Percentiles rank a stretch among this genome's conserved stretches.
Conservation (phyloP, 2,797 vertebrate species). For the Bradypus variegatus region DNA sequence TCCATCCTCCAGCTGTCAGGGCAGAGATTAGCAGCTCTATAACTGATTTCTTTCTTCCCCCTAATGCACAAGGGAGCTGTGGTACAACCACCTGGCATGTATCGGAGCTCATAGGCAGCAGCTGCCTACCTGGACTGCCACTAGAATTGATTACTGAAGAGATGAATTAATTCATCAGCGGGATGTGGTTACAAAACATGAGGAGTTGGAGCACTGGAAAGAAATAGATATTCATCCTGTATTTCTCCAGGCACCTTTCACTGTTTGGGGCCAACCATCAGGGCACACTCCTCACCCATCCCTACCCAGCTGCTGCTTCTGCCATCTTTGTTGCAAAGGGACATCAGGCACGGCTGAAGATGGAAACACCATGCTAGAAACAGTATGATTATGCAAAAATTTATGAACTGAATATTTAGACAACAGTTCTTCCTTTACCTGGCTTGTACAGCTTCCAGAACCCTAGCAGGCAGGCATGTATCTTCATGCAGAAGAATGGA, state of each 20-base stretch:
- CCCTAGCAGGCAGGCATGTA: not conserved
- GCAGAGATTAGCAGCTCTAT: conserved; percentile 48
- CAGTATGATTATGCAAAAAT: not conserved
- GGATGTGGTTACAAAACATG: conserved; percentile 35
- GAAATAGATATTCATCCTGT: conserved; percentile 7
- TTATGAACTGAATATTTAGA: conserved; percentile 19
- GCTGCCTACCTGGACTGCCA: conserved; percentile 54
- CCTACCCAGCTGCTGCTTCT: not conserved
- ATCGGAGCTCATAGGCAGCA: conserved; percentile 53
- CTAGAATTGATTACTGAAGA: conserved; percentile 41
- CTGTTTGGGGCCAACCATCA: not conserved
- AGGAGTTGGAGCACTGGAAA: not conserved
- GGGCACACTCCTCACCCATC: not conserved
- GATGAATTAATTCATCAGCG: conserved; percentile 25
- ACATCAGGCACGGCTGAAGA: not conserved
- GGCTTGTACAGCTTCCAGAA: conserved; percentile 10
- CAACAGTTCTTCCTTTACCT: not conserved
- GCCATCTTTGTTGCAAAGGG: not conserved
- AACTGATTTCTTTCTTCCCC: conserved; percentile 60
- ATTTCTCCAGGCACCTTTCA: not conserved
- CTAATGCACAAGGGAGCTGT: conserved; percentile 40
- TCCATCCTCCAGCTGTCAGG: conserved; percentile 55
- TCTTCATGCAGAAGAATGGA: not conserved
- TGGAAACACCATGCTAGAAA: not conserved
- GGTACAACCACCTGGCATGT: conserved; percentile 69